Percentiles rank a stretch among this genome's conserved stretches.
Conservation (phyloP, 2,888 invertebrate genomes). For the Eulithis testata region DNA sequence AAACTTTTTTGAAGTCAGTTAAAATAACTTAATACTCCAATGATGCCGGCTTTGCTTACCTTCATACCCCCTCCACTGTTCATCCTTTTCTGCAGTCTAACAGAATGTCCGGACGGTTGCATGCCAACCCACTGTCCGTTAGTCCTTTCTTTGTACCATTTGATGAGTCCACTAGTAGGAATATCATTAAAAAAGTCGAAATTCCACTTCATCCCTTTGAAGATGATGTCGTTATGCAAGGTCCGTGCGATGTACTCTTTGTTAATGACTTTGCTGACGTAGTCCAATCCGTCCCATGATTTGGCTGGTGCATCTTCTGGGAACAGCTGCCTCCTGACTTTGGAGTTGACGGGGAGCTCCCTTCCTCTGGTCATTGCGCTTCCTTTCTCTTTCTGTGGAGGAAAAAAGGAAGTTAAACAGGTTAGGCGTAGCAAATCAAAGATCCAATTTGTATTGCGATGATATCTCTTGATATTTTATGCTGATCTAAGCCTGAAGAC, state of each 20-base stretch:
- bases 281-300: not conserved
- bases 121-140: slow-evolving; percentile 16
- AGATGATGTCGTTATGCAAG: slow-evolving; percentile 6
- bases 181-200: slow-evolving; percentile 22
- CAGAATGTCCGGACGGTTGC: not conserved
- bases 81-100: slow-evolving; percentile 6
- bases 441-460: not conserved
- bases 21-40: no score
- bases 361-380: slow-evolving; percentile 49
- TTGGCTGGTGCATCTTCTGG: slow-evolving; percentile 41
- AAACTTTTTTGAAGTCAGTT: no score
- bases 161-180: slow-evolving; percentile 6
- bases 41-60: not conserved
- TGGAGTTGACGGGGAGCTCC: slow-evolving; percentile 47
- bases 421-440: not conserved
- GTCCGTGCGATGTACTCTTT: slow-evolving; percentile 5
- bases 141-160: slow-evolving; percentile 13
- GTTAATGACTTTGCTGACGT: not conserved
- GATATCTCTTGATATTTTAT: no score
- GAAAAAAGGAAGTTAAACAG: slow-evolving; percentile 24
- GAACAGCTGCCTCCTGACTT: slow-evolving; percentile 72
- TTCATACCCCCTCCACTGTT: not conserved
- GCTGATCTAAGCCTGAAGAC: no score
- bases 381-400: slow-evolving; percentile 58
- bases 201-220: slow-evolving; percentile 16